Conservation (phyloP, 2,113 vertebrate species). For the Cyprinodon tularosa region DNA sequence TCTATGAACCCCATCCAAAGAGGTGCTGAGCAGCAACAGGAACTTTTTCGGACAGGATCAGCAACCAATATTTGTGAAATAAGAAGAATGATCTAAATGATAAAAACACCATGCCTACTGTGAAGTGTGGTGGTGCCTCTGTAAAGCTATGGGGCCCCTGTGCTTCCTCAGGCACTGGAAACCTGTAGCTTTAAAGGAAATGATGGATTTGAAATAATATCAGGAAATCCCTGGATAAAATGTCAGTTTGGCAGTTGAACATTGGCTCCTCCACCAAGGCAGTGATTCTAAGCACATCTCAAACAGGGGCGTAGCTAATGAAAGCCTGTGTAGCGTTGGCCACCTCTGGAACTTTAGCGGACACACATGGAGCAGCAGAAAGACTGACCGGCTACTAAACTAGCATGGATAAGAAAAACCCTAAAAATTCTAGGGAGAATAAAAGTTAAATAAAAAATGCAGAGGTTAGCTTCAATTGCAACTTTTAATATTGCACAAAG, state of each 20-base stretch:
- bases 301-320: not conserved
- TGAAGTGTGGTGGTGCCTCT: no score
- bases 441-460: no score
- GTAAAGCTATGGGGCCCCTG: not conserved
- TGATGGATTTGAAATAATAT: not conserved
- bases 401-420: no score
- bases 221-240: not conserved
- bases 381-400: no score
- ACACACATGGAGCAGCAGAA: no score
- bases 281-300: not conserved
- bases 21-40: not conserved
- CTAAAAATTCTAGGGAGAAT: no score
- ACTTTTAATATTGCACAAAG: no score
- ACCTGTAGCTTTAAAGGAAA: not conserved
- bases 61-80: not conserved
- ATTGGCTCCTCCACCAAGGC: not conserved
- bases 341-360: no score
- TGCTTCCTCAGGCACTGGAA: no score
- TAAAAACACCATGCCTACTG: not conserved
- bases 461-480: no score
- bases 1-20: not conserved
- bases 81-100: not conserved
- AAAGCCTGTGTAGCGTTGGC: no score
- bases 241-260: not conserved
- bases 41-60: not conserved